These are phyloP conservation scores for Parazoanthus atlanticus DNA, from an alignment of 92 coral and sea anemone genomes.

Conservation along the genomic window DNA sequence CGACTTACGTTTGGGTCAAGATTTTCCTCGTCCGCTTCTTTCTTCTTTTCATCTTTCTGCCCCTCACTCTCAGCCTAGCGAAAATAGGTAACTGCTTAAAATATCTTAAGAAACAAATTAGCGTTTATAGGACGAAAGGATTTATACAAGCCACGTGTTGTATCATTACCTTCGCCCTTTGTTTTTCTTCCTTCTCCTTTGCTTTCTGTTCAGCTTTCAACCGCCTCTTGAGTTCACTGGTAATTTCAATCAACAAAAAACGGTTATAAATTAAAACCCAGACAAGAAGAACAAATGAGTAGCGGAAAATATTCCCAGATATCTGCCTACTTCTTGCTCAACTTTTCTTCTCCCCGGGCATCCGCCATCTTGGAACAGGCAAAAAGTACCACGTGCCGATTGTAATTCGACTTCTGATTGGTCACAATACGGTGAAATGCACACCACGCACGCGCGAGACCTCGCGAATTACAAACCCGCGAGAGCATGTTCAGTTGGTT, in stretches of 20 bases:
- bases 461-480: slow-evolving; percentile 67
- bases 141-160: slow-evolving; percentile 40
- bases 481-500: slow-evolving; percentile 43
- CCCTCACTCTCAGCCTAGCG: slow-evolving; percentile 57
- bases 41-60: slow-evolving; percentile 66
- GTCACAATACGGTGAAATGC: slow-evolving; percentile 58
- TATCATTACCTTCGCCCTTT: slow-evolving; percentile 54
- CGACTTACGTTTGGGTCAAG: slow-evolving; percentile 94
- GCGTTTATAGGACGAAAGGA: not conserved
- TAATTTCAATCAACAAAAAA: not conserved
- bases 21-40: slow-evolving; percentile 90
- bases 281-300: not conserved
- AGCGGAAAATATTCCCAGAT: not conserved
- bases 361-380: slow-evolving; percentile 86
- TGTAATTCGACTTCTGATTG: slow-evolving; percentile 60
- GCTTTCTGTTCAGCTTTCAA: slow-evolving; percentile 95
- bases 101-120: not conserved
- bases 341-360: slow-evolving; percentile 83
- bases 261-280: not conserved
- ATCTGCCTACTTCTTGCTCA: slow-evolving; percentile 85
- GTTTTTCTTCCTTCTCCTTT: slow-evolving; percentile 91
- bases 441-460: slow-evolving; percentile 68
- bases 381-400: slow-evolving; percentile 59
- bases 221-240: slow-evolving; percentile 92
- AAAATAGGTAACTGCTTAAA: not conserved